These are phyloP conservation scores for Chesias legatella DNA, from an alignment of 2,888 invertebrate species.

Conservation along the genomic window DNA sequence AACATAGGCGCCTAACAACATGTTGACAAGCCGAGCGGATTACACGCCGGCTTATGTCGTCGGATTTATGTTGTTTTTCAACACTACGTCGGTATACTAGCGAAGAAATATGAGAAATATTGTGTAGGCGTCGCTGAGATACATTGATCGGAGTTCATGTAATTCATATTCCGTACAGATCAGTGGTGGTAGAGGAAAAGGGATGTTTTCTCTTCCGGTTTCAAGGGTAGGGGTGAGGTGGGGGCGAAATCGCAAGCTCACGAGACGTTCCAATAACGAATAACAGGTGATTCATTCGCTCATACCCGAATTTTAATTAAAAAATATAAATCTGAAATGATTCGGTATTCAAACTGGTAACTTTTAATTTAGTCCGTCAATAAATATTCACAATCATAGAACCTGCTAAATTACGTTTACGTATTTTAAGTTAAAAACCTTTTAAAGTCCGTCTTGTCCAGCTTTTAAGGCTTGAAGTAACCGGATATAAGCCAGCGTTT, in stretches of 20 bases:
- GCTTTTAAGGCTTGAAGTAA: conserved; percentile 3
- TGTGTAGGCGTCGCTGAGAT: too few relatives aligned
- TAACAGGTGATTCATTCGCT: too few relatives aligned
- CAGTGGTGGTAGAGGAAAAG: too few relatives aligned
- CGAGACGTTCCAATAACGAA: too few relatives aligned
- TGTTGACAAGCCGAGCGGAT: conserved; percentile 34
- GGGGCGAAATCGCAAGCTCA: too few relatives aligned
- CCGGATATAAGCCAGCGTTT: conserved; percentile 52
- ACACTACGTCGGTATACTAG: conserved; percentile 7
- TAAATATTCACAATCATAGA: neutral
- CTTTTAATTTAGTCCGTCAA: neutral
- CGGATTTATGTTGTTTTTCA: conserved; percentile 24
- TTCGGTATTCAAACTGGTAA: too few relatives aligned
- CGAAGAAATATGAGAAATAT: neutral
- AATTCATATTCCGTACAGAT: too few relatives aligned
- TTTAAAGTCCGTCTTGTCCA: conserved; percentile 17
- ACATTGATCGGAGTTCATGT: too few relatives aligned
- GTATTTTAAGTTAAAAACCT: neutral
- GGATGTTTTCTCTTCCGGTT: too few relatives aligned
- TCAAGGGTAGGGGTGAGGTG: too few relatives aligned
- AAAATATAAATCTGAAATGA: too few relatives aligned
- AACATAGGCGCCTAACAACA: conserved; percentile 14
- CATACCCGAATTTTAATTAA: too few relatives aligned
- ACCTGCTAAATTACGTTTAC: neutral
- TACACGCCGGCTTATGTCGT: conserved; percentile 29